phyloP scores from a whole-genome alignment of 2,113 vertebrate species.

The Crypturellus undulatus region DNA sequence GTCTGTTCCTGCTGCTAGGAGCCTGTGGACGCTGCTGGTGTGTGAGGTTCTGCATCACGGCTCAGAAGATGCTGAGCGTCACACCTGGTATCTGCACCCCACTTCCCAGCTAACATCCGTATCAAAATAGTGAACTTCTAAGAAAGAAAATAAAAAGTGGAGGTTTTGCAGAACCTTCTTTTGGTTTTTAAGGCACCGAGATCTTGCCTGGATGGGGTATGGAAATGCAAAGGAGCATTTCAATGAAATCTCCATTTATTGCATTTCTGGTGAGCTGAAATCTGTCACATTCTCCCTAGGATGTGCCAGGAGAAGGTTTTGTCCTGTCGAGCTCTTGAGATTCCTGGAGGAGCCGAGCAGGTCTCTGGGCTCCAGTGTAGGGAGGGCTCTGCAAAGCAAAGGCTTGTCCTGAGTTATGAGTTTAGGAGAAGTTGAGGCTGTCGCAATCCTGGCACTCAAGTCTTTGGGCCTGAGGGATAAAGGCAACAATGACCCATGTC shows the following conservation, averaged over 20 bases:
- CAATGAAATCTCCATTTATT: background rate
- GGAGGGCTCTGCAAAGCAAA: accelerated
- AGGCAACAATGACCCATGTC: background rate
- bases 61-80: background rate
- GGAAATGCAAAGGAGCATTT: accelerated
- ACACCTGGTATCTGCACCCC: accelerated
- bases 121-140: background rate
- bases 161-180: background rate
- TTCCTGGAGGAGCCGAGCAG: accelerated
- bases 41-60: accelerated
- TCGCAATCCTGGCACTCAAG: background rate
- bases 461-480: background rate
- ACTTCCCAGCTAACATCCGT: background rate
- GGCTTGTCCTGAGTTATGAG: accelerated
- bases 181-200: background rate
- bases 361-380: too few relatives aligned
- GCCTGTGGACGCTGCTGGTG: background rate
- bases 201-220: background rate
- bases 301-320: background rate
- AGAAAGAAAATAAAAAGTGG: background rate
- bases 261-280: background rate
- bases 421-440: background rate
- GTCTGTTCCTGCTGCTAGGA: background rate
- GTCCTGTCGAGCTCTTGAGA: background rate
- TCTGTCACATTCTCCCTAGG: background rate